Evolutionary conservation across 2,797 vertebrate genomes (phyloP).

Genomic region (Coilia nasus): DNA sequence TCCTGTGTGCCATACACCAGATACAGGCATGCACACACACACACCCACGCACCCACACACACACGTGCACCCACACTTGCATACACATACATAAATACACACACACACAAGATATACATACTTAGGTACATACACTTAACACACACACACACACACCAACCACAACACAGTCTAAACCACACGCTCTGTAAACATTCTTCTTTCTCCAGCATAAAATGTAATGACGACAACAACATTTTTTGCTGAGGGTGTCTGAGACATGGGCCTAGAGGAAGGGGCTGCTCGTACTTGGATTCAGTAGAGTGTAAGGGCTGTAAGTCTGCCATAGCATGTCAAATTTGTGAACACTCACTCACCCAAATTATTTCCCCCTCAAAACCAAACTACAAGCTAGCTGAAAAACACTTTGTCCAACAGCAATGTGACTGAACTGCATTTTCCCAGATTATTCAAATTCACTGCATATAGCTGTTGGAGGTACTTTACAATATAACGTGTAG

Average conservation of each 20-base stretch:
- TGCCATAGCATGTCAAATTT: background rate
- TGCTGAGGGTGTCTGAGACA: background rate
- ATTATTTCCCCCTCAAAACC: no score
- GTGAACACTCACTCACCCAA: background rate
- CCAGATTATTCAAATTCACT: background rate
- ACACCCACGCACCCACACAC: constrained; percentile 1
- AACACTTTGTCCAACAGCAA: background rate
- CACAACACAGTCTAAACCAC: background rate
- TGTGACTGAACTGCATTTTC: background rate
- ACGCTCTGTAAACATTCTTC: background rate
- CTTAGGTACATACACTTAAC: background rate
- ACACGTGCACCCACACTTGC: background rate
- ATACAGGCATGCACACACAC: background rate
- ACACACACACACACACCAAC: background rate
- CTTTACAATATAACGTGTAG: background rate
- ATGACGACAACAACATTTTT: background rate
- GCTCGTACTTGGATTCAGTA: background rate
- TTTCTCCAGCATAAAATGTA: background rate
- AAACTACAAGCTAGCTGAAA: constrained; percentile 37
- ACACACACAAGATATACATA: background rate
- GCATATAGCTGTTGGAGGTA: background rate
- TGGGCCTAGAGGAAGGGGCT: background rate
- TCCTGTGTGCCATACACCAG: constrained; percentile 8
- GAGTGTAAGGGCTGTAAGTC: background rate
- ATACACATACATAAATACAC: background rate